These are phyloP conservation scores for Callimorpha dominula DNA, from an alignment of 2,888 invertebrate species.

Conservation along the genomic window DNA sequence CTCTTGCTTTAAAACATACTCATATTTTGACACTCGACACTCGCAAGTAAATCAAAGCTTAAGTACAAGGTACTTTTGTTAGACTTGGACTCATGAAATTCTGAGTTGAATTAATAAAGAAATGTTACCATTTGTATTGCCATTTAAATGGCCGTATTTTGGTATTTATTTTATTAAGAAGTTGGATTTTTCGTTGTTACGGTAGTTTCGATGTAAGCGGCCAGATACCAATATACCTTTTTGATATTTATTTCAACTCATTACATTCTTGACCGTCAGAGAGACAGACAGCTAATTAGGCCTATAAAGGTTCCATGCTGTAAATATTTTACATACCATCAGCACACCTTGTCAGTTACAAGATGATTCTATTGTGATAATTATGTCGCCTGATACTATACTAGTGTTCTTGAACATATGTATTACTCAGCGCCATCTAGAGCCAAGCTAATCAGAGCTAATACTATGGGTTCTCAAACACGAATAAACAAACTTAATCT, in stretches of 20 bases:
- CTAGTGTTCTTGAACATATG: too few relatives aligned
- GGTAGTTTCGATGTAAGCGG: too few relatives aligned
- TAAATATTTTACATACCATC: neutral
- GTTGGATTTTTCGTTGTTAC: neutral
- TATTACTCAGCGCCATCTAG: too few relatives aligned
- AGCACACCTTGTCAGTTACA: neutral
- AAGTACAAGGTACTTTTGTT: neutral
- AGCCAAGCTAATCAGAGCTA: neutral
- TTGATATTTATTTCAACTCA: too few relatives aligned
- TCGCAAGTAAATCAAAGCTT: neutral
- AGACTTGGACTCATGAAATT: neutral
- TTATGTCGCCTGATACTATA: too few relatives aligned
- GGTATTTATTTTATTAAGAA: neutral
- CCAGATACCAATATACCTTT: too few relatives aligned
- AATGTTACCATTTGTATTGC: neutral
- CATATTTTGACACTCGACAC: neutral
- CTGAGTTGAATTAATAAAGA: neutral
- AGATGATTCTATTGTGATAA: neutral
- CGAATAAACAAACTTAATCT: neutral
- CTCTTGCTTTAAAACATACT: neutral
- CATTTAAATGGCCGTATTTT: neutral
- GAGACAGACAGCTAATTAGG: too few relatives aligned
- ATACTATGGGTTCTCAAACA: neutral
- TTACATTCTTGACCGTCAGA: too few relatives aligned
- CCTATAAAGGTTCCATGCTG: neutral